Conservation (phyloP, 2,797 vertebrate species). For the Sebastes cheni region DNA sequence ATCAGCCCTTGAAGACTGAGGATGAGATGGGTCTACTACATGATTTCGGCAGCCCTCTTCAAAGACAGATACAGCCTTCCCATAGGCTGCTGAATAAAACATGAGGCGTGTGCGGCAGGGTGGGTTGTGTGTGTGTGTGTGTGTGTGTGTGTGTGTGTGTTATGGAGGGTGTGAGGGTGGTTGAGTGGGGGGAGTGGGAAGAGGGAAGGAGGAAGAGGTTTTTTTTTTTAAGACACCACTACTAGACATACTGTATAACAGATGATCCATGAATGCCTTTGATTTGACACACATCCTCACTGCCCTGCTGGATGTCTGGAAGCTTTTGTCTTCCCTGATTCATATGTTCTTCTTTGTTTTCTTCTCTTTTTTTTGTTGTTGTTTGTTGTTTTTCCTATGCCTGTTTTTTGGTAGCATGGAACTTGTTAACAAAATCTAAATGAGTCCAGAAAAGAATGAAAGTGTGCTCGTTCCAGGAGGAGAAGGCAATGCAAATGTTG, state of each 20-base stretch:
- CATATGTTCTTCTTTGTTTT: slow-evolving; percentile 26
- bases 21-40: slow-evolving; percentile 69
- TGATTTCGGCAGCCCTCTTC: slow-evolving; percentile 73
- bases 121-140: slow-evolving; percentile 24
- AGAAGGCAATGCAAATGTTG: slow-evolving; percentile 53
- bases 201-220: slow-evolving; percentile 5
- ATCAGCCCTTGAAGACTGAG: slow-evolving; percentile 66
- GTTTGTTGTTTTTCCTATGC: not conserved
- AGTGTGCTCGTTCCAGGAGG: slow-evolving; percentile 52
- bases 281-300: slow-evolving; percentile 71
- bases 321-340: slow-evolving; percentile 47
- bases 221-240: slow-evolving; percentile 64
- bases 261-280: slow-evolving; percentile 73
- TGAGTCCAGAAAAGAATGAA: slow-evolving; percentile 54
- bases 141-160: slow-evolving; percentile 4
- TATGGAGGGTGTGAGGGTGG: slow-evolving; percentile 1
- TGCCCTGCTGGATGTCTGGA: slow-evolving; percentile 63
- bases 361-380: not conserved
- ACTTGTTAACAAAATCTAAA: slow-evolving; percentile 50
- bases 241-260: slow-evolving; percentile 60
- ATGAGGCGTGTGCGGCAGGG: slow-evolving; percentile 70
- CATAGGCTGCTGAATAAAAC: slow-evolving; percentile 82
- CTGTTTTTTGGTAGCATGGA: slow-evolving; percentile 10
- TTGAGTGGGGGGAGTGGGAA: slow-evolving; percentile 6
- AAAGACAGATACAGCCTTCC: slow-evolving; percentile 76